Percentiles rank a stretch among this genome's conserved stretches.
phyloP scores from a whole-genome alignment of 2,113 vertebrate species.

The Notarius quadriscutis region DNA sequence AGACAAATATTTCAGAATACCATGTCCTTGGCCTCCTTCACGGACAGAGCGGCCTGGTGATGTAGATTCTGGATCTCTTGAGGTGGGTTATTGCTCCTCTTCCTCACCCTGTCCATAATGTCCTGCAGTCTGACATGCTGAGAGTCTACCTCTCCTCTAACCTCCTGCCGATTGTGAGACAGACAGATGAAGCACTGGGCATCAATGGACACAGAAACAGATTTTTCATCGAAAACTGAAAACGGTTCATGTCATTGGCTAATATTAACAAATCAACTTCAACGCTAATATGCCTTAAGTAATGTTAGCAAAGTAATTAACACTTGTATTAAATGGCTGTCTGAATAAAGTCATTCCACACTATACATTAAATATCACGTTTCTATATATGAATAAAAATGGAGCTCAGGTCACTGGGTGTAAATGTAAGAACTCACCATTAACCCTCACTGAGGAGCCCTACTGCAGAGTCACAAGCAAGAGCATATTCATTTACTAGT shows the following conservation, averaged over 20 bases:
- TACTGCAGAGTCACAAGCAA: background rate
- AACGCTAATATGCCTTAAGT: background rate
- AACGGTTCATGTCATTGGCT: background rate
- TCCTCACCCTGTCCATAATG: slow-evolving; percentile 73
- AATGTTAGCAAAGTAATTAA: background rate
- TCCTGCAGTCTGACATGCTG: slow-evolving; percentile 72
- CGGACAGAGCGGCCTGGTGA: slow-evolving; percentile 71
- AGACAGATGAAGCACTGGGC: background rate
- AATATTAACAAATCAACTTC: background rate
- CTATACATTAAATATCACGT: background rate
- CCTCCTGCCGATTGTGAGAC: slow-evolving; percentile 68
- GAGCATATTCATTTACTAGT: background rate
- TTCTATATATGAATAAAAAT: background rate
- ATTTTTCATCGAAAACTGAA: background rate
- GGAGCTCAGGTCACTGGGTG: background rate
- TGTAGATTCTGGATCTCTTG: slow-evolving; percentile 71
- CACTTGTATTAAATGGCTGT: background rate
- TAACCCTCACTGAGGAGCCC: background rate
- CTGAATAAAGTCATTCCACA: background rate
- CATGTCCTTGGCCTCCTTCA: slow-evolving; percentile 81
- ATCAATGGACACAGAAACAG: background rate
- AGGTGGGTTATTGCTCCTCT: slow-evolving; percentile 75
- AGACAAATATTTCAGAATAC: slow-evolving; percentile 63
- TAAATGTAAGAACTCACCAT: background rate
- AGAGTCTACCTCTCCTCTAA: slow-evolving; percentile 67